Base-by-base conservation (phyloP, 2,797 vertebrate species). In the Sternarchorhynchus goeldii region DNA sequence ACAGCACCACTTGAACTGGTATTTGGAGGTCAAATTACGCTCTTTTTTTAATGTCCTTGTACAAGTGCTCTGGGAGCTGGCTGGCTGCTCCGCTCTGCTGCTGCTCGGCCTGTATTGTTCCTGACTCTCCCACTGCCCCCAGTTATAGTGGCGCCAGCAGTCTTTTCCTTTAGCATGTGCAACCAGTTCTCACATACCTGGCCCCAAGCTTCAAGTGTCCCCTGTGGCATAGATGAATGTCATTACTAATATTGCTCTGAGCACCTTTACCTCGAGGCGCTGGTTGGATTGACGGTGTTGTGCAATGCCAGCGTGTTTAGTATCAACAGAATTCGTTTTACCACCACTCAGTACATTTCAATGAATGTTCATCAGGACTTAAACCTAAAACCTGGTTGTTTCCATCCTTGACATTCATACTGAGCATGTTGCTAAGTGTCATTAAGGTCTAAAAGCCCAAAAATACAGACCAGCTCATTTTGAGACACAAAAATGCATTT, bases 131-230 rank as follows among this genome's bases (percentile, higher is more conserved):
- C 65, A 21, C 17, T 18, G 39, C 66, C 50, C 59, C 45, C 41
- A 17, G 50, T 50, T 57, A 57, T 3, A 31, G 56, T 60, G 72
- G 68, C 41, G n/a, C 76, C 78, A 72, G 69, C n/a, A 3, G 56
- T 75, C 69, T 74, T 45, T 53, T 74, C 32, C 66, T 63, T 80
- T 65, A 81, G 81, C 80, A 78, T 80, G 81, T 70, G 20, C 56
- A 80, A 79, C 83, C 75, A 80, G 83, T 83, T 84, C 63, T 79
- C 56, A 29, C 55, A 82, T 71, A 76, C 64, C 77, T 71, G 79
- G 63, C 78, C 71, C 1, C 34, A 31, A 82, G 73, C 83, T 62
- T 58, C 31, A 82, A 76, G 78, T 55, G 65, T 81, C 84, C 75
- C 53, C 68, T 63, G 60, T 75, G 80, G 58, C 31, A 34, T 57